Conservation (phyloP, 2,888 invertebrate species). For the Andrena minutula region DNA sequence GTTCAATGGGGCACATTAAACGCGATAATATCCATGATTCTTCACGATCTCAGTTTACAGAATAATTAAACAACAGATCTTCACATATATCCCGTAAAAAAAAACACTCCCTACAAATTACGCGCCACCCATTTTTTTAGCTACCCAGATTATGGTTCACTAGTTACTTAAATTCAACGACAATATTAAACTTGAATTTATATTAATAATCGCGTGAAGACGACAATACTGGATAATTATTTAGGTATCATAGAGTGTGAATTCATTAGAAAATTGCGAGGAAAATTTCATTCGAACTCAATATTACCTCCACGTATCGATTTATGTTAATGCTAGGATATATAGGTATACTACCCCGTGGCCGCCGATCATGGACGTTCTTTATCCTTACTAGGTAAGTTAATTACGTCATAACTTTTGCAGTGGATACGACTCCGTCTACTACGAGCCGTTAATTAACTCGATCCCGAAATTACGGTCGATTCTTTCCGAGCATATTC, state of each 20-base stretch:
- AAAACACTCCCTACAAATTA: neutral
- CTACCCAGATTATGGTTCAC: neutral
- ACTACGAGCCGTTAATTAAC: conserved; percentile 13
- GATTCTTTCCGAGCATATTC: neutral
- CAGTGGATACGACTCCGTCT: neutral
- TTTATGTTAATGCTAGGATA: conserved; percentile 24
- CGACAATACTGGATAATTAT: neutral
- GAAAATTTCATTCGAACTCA: conserved; percentile 21
- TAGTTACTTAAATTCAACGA: conserved; percentile 31
- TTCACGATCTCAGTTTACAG: neutral
- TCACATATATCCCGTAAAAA: neutral
- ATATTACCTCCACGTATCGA: neutral
- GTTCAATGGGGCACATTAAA: neutral
- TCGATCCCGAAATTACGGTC: neutral
- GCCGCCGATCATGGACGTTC: neutral
- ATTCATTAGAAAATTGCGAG: conserved; percentile 8
- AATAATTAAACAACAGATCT: conserved; percentile 1
- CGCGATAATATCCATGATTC: neutral
- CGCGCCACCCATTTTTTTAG: no score
- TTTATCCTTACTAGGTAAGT: neutral
- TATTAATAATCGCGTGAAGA: conserved; percentile 22
- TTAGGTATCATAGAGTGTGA: no score
- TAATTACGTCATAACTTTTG: neutral
- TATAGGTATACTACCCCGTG: neutral
- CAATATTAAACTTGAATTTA: conserved; percentile 16